Evolutionary conservation across 2,797 vertebrate species (phyloP), one percentile per base, ranked within the genome.

Genomic region (Chrysocyon brachyurus): DNA sequence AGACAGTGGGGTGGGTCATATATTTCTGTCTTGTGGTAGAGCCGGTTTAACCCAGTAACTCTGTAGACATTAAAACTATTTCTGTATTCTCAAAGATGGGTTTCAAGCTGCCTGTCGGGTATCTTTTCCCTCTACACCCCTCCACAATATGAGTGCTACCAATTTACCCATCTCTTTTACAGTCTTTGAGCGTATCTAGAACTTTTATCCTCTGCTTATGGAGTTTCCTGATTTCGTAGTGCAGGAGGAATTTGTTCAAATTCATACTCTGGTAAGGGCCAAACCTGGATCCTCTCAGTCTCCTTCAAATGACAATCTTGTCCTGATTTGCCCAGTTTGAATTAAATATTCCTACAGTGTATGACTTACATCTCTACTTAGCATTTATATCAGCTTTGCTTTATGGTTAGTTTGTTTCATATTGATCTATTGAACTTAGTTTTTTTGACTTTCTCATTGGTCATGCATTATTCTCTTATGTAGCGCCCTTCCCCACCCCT

Each of bases 371-470:
- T 5, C 19, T 92, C 12, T 40, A 49, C 77, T 87, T 72, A 66
- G 40, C 49, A 61, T 33, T 92, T 83, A 72, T 10, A 54, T 73
- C n/a, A 82, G 12, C 24, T 89, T 91, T 59, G 54, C 36, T 85
- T 96, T 90, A 77, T 83, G 6, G 57, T 31, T 85, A 64, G 22
- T 90, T 87, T 82, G 36, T 90, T 93, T 97, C 54, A 33, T 54
- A 64, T 77, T 64, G 36, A 70, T 68, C 6, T 24, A 28, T 24
- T 86, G 24, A 61, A 78, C 12, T 90, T 66, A 56, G 49, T 72
- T 93, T 85, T 66, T 57, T 7, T 91, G 46, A 88, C 33, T 77
- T 54, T 15, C 70, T 94, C 49, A 36, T 49, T 96, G 57, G 6
- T 33, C 4, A 33, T 7, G 52, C 2, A 0, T 57, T 56, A 75